A percentile compares a stretch with the other conserved stretches of the same genome.
These are phyloP conservation scores for Zenarchopterus dispar DNA, from an alignment of 2,797 vertebrate species.

Conservation along the genomic window DNA sequence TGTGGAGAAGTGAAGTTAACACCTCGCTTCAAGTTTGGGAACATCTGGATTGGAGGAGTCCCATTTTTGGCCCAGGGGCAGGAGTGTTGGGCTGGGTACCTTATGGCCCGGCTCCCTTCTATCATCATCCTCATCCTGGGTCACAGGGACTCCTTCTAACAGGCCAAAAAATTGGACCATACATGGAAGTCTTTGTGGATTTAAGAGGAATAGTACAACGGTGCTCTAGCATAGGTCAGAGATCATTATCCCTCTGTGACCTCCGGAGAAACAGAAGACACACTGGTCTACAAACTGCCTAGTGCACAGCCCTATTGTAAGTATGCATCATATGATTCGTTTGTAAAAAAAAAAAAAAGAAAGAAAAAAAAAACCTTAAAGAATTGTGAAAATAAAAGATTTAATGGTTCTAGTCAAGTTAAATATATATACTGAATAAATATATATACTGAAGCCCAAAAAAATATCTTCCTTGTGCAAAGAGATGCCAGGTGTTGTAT, in stretches of 20 bases:
- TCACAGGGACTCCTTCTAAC: slow-evolving; percentile 78
- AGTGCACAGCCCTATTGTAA: slow-evolving; percentile 79
- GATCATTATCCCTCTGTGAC: slow-evolving; percentile 85
- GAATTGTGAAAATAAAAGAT: neutral
- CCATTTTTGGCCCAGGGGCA: slow-evolving; percentile 80
- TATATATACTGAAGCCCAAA: too few relatives aligned
- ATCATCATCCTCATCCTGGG: slow-evolving; percentile 80
- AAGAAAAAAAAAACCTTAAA: too few relatives aligned
- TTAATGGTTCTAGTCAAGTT: neutral
- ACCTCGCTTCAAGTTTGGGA: slow-evolving; percentile 82
- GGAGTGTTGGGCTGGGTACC: slow-evolving; percentile 82
- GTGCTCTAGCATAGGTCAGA: slow-evolving; percentile 68
- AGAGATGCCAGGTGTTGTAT: too few relatives aligned
- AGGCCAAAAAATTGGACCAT: slow-evolving; percentile 53
- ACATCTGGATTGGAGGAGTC: slow-evolving; percentile 84
- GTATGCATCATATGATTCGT: slow-evolving; percentile 56
- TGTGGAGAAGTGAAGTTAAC: slow-evolving; percentile 82
- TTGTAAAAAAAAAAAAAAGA: too few relatives aligned
- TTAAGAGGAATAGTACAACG: slow-evolving; percentile 72
- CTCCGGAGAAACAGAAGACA: slow-evolving; percentile 83
- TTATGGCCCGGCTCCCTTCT: slow-evolving; percentile 79
- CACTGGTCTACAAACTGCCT: slow-evolving; percentile 60
- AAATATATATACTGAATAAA: neutral
- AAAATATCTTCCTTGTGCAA: too few relatives aligned
- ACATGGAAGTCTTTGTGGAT: slow-evolving; percentile 69